Conservation (phyloP, 2,797 vertebrate species). For the Meda fulgida region DNA sequence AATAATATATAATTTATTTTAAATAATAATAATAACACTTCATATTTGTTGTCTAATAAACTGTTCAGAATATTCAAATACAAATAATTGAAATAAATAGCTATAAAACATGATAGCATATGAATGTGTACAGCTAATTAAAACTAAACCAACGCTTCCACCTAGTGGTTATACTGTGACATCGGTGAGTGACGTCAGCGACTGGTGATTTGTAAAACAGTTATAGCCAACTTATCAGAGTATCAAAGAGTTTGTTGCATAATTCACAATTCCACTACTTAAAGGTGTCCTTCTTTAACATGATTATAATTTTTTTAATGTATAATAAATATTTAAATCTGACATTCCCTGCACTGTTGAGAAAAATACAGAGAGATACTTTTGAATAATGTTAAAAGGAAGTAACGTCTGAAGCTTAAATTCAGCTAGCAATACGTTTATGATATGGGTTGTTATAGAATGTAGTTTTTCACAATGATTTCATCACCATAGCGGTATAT, state of each 20-base stretch:
- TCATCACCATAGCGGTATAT: neutral
- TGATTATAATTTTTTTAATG: neutral
- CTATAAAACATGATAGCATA: neutral
- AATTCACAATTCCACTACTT: neutral
- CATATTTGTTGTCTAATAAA: neutral
- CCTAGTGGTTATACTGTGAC: slow-evolving; percentile 28
- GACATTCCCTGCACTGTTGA: neutral
- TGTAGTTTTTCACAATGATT: neutral
- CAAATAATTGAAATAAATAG: neutral
- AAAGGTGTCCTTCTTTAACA: neutral
- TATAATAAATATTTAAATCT: neutral
- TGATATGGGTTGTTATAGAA: neutral
- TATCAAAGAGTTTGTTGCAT: neutral
- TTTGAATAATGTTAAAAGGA: neutral
- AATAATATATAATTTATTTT: neutral
- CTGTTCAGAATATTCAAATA: neutral
- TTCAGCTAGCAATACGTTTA: neutral
- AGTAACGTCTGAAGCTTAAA: neutral
- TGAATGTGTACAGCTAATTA: neutral
- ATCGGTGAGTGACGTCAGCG: neutral
- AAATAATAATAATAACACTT: neutral
- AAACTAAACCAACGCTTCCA: slow-evolving; percentile 38
- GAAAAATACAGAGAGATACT: neutral
- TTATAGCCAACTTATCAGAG: neutral
- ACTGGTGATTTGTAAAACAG: neutral